phyloP scores from a whole-genome alignment of 2,113 vertebrate genomes.

The Halichoeres trimaculatus region DNA sequence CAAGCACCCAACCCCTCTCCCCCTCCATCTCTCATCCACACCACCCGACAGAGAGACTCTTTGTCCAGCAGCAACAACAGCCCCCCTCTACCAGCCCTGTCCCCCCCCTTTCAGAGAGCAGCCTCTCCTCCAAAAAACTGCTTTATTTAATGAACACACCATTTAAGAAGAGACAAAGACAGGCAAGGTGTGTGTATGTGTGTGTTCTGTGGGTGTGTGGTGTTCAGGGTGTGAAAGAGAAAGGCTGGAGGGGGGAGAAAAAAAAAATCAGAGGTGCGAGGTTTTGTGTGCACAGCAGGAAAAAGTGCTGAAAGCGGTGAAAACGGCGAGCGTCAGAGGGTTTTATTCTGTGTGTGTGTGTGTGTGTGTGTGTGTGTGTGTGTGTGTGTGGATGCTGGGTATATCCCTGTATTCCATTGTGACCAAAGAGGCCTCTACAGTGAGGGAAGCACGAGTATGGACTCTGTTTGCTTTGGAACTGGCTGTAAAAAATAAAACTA shows the following conservation, averaged over 20 bases:
- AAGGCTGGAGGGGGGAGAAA: slow-evolving; percentile 57
- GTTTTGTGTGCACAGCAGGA: slow-evolving; percentile 84
- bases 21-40: slow-evolving; percentile 42
- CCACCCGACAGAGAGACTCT: slow-evolving; percentile 71
- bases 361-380: slow-evolving; percentile 21
- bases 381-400: slow-evolving; percentile 44
- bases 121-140: slow-evolving; percentile 54
- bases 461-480: slow-evolving; percentile 42
- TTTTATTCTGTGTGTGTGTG: slow-evolving; percentile 37
- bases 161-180: slow-evolving; percentile 78
- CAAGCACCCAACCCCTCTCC: slow-evolving; percentile 36
- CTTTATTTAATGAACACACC: slow-evolving; percentile 80
- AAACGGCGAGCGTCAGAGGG: slow-evolving; percentile 68
- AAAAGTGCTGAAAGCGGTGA: slow-evolving; percentile 84
- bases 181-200: slow-evolving; percentile 49
- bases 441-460: slow-evolving; percentile 24
- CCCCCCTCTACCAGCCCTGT: slow-evolving; percentile 1
- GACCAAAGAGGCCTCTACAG: slow-evolving; percentile 52
- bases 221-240: slow-evolving; percentile 72
- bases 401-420: slow-evolving; percentile 69
- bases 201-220: slow-evolving; percentile 15
- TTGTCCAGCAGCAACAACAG: slow-evolving; percentile 72
- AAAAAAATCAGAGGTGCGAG: slow-evolving; percentile 72
- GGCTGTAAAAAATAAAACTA: slow-evolving; percentile 46
- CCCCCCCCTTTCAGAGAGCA: slow-evolving; percentile 65